Conservation (phyloP, 2,888 invertebrate genomes). For the Plemyria rubiginata region DNA sequence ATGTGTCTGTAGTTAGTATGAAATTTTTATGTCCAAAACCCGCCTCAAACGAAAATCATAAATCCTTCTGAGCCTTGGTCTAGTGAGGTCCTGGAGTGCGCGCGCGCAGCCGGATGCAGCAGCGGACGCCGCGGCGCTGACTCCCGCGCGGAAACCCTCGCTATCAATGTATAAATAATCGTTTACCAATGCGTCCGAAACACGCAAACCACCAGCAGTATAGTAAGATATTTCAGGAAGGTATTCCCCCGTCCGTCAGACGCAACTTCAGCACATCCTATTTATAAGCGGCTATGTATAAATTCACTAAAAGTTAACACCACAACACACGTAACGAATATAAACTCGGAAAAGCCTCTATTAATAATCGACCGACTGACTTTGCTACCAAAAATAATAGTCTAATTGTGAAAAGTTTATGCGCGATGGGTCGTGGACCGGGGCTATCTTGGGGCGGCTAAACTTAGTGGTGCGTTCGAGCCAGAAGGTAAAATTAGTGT, state of each 20-base stretch:
- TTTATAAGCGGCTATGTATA: conserved; percentile 86
- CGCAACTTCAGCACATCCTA: conserved; percentile 85
- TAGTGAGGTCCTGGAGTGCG: conserved; percentile 3
- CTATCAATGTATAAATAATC: conserved; percentile 84
- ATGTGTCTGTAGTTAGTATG: too few relatives aligned
- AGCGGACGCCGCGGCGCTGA: conserved; percentile 50
- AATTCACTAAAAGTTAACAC: conserved; percentile 86
- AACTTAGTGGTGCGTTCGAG: conserved; percentile 84
- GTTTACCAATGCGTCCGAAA: conserved; percentile 84
- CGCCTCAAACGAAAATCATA: too few relatives aligned
- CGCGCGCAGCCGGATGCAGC: conserved; percentile 35
- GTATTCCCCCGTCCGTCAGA: conserved; percentile 85
- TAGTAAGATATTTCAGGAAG: conserved; percentile 86
- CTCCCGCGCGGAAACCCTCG: conserved; percentile 62
- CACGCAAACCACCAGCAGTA: conserved; percentile 81
- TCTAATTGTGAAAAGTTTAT: conserved; percentile 86
- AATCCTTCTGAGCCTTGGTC: background rate
- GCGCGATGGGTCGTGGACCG: conserved; percentile 85
- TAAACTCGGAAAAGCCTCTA: conserved; percentile 86
- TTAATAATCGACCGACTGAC: conserved; percentile 86
- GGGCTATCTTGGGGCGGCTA: conserved; percentile 85
- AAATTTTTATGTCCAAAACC: too few relatives aligned
- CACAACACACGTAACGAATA: conserved; percentile 85
- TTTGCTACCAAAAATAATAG: conserved; percentile 86
- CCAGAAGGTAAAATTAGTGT: conserved; percentile 84